Evolutionary conservation across 1,140 invertebrate species (phyloP), one percentile per base, ranked within the genome.

Genomic region (Eubasilissa regina): DNA sequence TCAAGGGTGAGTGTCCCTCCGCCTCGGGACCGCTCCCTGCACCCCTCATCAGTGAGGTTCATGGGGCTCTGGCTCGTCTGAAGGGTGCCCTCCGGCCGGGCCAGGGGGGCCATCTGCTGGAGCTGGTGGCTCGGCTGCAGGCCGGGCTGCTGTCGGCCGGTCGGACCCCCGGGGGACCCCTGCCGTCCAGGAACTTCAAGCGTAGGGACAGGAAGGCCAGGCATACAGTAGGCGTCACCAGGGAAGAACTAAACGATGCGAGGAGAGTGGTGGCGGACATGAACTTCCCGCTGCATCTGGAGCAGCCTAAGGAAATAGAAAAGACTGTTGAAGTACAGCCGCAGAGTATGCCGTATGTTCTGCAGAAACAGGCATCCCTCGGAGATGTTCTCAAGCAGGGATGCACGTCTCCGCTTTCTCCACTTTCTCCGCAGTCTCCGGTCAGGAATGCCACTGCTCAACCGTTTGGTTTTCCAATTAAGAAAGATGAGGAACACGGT

Each of bases 161-260:
- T 21, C 45, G 45, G n/a, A 87, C 86, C 21, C 80, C 84, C 84
- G 64, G 85, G 84, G 66, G 85, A 85, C 76, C 85, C 86, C 60
- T 85, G 85, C 83, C 51, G 64, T 64, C 64, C 15, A 84, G 85
- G 15, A 84, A 85, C n/a, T 78, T 77, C 9, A 83, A 86, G 13
- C 84, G 89, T 1, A 87, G 89, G 21, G 88, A 85, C 75, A 89
- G 91, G 47, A 89, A 90, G 44, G 91, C 91, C 45, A 89, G 95
- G 3, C 94, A 96, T 84, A 96, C 95, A 0, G 94, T 96, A 4
- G 95, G 94, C 15, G 95, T 96, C 0, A 95, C 93, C 4, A 89
- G 90, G 0, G 94, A 95, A 84, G 95, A 96, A 83, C 86, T 96
- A 25, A 94, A 92, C 0, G 91, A 93, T 79, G 95, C 95, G 0